phyloP scores from a whole-genome alignment of 1,140 invertebrate genomes.

The Drosophila lacteicornis region DNA sequence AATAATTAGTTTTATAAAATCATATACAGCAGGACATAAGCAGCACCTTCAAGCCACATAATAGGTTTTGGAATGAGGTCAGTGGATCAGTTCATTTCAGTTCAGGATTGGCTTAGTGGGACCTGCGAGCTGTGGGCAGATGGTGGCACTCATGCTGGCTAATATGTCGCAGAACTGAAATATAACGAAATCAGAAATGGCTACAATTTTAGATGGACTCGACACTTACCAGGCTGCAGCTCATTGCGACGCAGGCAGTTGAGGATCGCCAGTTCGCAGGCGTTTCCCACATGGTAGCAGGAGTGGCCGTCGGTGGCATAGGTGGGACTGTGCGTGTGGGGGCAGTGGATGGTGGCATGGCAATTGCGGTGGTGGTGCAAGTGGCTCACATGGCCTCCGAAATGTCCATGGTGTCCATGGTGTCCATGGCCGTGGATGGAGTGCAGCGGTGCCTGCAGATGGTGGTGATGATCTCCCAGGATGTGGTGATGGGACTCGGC shows the following conservation, averaged over 20 bases:
- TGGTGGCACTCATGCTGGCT: conserved; percentile 39
- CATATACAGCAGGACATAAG: background rate
- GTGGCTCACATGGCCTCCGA: conserved; percentile 7
- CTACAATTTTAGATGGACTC: background rate
- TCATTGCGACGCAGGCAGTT: conserved; percentile 51
- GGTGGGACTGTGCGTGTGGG: conserved; percentile 4
- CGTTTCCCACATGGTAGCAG: conserved; percentile 35
- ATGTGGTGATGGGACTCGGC: conserved; percentile 22
- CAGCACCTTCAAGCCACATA: background rate
- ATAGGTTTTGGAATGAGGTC: background rate
- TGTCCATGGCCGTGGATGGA: background rate
- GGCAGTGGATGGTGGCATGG: conserved; percentile 46
- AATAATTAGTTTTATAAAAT: background rate
- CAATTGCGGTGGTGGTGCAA: conserved; percentile 43
- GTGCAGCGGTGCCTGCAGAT: background rate
- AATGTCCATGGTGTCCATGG: background rate
- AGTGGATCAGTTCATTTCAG: background rate
- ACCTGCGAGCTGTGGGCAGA: conserved; percentile 12
- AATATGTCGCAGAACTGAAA: conserved; percentile 37
- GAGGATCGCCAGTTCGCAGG: conserved; percentile 36
- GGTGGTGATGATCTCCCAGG: conserved; percentile 12
- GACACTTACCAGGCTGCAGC: conserved; percentile 10
- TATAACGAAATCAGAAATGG: background rate
- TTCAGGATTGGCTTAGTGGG: conserved; percentile 3
- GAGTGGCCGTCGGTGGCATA: conserved; percentile 47